A percentile compares a stretch with the other conserved stretches of the same genome.
Evolutionary conservation across 2,113 vertebrate species (phyloP).

Genomic region (Astatotilapia flaviijosephi): DNA sequence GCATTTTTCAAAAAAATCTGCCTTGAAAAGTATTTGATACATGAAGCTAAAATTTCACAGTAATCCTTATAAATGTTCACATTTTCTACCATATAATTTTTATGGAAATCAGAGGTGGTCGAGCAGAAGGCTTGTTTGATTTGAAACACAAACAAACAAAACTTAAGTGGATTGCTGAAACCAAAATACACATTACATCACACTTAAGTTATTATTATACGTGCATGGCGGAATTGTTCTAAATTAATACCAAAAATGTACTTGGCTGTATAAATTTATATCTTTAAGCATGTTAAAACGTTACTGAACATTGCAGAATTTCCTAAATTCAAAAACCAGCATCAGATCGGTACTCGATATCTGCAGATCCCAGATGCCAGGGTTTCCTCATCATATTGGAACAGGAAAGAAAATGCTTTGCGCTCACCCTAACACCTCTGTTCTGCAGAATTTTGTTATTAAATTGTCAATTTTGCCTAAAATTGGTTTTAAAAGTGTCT

Average conservation of each 20-base stretch:
- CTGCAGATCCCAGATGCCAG: background rate
- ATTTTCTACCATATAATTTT: background rate
- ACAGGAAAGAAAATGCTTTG: background rate
- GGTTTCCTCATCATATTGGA: background rate
- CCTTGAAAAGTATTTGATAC: background rate
- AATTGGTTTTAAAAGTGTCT: background rate
- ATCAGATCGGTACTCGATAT: background rate
- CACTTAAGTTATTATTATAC: background rate
- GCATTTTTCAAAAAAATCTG: background rate
- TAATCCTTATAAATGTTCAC: background rate
- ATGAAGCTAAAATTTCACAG: background rate
- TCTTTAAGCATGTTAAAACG: background rate
- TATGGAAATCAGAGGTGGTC: background rate
- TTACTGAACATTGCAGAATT: background rate
- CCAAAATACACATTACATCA: background rate
- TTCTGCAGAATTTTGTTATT: background rate
- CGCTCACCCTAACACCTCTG: background rate
- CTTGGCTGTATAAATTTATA: background rate
- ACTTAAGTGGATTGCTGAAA: background rate
- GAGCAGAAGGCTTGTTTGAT: background rate
- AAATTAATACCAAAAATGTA: background rate
- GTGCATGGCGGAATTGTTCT: background rate
- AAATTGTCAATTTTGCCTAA: background rate
- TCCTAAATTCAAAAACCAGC: background rate
- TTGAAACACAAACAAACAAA: background rate